Conservation (phyloP, 2,113 vertebrate genomes). For the Melanostigma gelatinosum region DNA sequence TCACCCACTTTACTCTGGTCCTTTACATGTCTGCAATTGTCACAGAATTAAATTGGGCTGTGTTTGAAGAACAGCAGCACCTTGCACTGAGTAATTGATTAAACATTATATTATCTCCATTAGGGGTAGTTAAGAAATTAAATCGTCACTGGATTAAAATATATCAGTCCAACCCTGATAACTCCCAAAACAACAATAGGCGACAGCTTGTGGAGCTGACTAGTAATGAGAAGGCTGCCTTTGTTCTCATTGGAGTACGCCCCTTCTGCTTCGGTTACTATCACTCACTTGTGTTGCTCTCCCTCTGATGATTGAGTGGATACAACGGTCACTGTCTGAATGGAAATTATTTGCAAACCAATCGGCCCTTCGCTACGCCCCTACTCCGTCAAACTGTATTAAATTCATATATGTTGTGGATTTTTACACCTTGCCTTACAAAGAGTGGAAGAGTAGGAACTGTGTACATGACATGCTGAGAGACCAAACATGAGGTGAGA, state of each 20-base stretch:
- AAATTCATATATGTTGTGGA: not conserved
- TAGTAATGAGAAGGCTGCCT: constrained; percentile 19
- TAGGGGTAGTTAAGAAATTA: constrained; percentile 24
- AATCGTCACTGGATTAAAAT: constrained; percentile 33
- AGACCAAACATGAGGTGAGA: not conserved
- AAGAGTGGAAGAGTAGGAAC: not conserved
- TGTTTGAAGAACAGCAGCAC: constrained; percentile 15
- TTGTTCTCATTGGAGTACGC: constrained; percentile 35
- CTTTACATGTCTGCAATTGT: constrained; percentile 24
- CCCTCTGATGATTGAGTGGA: constrained; percentile 47
- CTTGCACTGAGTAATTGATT: constrained; percentile 7
- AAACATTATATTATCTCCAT: constrained; percentile 13
- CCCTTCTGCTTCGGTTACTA: constrained; percentile 25
- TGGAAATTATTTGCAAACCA: constrained; percentile 35
- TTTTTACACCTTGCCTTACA: not conserved
- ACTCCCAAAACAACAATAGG: constrained; percentile 7
- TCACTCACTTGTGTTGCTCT: constrained; percentile 37
- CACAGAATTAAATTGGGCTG: constrained; percentile 20
- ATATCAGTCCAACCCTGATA: constrained; percentile 16
- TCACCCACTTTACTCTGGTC: not conserved
- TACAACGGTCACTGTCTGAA: constrained; percentile 42
- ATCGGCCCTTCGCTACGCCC: constrained; percentile 11
- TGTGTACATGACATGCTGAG: not conserved
- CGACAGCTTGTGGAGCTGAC: constrained; percentile 37
- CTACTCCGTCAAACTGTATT: not conserved